phyloP scores from a whole-genome alignment of 2,797 vertebrate species.

The Pogonophryne albipinna region DNA sequence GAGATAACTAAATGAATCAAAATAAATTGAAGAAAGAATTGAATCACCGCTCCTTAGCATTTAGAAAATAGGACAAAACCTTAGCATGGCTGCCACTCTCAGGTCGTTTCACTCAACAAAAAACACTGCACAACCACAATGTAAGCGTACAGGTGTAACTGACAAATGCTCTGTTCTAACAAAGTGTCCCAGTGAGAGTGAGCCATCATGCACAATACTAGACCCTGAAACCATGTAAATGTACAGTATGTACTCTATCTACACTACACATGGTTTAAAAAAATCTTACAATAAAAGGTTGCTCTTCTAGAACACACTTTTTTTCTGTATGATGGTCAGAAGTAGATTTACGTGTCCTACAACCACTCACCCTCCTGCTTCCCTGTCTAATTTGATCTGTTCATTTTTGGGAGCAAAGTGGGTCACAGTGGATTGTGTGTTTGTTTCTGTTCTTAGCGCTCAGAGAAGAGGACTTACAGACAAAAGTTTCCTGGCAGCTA shows the following conservation, averaged over 20 bases:
- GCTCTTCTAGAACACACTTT: not conserved
- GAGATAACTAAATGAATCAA: no score
- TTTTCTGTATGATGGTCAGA: conserved; percentile 9
- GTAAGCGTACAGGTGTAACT: no score
- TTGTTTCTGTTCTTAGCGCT: conserved; percentile 76
- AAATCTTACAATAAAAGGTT: not conserved
- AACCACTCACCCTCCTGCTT: conserved; percentile 7
- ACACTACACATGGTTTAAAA: not conserved
- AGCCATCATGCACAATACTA: no score
- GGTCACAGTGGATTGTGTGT: conserved; percentile 66
- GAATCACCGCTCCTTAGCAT: no score
- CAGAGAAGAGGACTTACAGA: conserved; percentile 71
- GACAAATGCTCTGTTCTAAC: no score
- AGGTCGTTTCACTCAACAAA: no score
- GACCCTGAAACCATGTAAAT: no score
- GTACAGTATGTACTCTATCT: not conserved
- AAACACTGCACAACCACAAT: no score
- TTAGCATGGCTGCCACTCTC: no score
- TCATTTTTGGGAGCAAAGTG: conserved; percentile 54
- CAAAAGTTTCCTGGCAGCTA: conserved; percentile 86
- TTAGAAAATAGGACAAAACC: no score
- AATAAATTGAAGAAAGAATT: no score
- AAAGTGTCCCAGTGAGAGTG: no score
- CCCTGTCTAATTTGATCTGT: conserved; percentile 55
- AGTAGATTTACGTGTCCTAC: conserved; percentile 14